Base-by-base conservation (phyloP, 2,113 vertebrate species). In the Tachysurus fulvidraco region DNA sequence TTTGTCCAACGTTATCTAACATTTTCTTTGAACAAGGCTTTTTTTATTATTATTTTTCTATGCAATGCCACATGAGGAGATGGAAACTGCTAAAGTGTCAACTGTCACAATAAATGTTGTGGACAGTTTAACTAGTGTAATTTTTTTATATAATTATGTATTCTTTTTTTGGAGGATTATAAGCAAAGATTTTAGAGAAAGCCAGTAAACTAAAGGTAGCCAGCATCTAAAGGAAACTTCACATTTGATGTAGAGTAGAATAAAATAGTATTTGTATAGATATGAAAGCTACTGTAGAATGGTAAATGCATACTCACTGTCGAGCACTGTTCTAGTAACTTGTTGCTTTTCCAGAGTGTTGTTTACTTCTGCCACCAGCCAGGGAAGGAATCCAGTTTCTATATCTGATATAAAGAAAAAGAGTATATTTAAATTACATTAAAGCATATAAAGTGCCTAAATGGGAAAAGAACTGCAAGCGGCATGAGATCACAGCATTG, bases 321-420 rank as follows among this genome's bases (percentile, higher is more conserved):
- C 97, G 79, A 98, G 92, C 78, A 98, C 67, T 13, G 87, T 85
- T 90, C 96, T 96, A 60, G 95, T 96, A 16, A 95, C 79, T 83
- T 93, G 74, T 89, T 92, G 95, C 91, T 90, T 92, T 41, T 97
- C 94, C 85, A 98, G 89, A 54, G 73, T 89, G 86, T 92, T 94
- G 88, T 94, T 93, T 41, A 97, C 96, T 86, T 96, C 94, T 83
- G 78, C 84, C 96, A 98, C 95, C 83, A 99, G 91, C 95, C 96
- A 97, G 0, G 97, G 97, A 54, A 99, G 80, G 92, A 99, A 98
- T 91, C 93, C 92, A 16, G 94, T 93, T 90, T 99, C 96, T 84
- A 99, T 93, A 92, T 99, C 98, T 99, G 81, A 23, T 90, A 91
- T 90, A 88, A 10, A 93, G 36, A 89, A 30, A 54, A 41, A 50